Percentiles rank a stretch among this genome's conserved stretches.
Evolutionary conservation across 2,113 vertebrate species (phyloP).

Genomic region (Phalacrocorax pelagicus): DNA sequence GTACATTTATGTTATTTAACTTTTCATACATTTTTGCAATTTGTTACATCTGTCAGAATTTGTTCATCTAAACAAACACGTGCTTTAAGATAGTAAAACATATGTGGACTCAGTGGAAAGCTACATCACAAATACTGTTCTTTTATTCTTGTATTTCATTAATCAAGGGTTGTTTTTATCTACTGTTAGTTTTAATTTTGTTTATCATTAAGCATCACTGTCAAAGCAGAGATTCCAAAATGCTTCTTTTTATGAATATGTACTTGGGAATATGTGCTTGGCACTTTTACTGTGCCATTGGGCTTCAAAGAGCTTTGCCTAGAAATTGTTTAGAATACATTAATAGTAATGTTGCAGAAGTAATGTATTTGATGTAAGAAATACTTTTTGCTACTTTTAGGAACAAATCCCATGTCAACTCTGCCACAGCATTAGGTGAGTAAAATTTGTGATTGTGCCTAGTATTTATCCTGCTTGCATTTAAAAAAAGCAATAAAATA

Average conservation of each 20-base stretch:
- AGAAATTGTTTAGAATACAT: neutral
- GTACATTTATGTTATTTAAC: neutral
- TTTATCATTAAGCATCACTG: neutral
- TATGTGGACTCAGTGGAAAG: neutral
- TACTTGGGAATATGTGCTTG: neutral
- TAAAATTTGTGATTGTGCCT: neutral
- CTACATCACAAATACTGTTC: neutral
- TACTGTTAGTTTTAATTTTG: neutral
- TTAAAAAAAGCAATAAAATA: neutral
- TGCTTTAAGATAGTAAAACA: neutral
- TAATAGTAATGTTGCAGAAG: neutral
- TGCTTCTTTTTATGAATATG: neutral
- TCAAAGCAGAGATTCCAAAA: neutral
- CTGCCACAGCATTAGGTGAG: neutral
- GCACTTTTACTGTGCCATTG: neutral
- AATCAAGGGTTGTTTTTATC: neutral
- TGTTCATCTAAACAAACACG: neutral
- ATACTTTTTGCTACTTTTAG: neutral
- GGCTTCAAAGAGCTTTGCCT: neutral
- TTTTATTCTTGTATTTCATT: neutral
- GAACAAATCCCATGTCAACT: neutral
- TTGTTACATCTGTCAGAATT: rapidly evolving
- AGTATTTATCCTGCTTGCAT: neutral
- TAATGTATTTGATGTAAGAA: neutral
- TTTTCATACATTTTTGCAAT: neutral